Conservation (phyloP, 2,113 vertebrate species). For the Australoheros scitulus region DNA sequence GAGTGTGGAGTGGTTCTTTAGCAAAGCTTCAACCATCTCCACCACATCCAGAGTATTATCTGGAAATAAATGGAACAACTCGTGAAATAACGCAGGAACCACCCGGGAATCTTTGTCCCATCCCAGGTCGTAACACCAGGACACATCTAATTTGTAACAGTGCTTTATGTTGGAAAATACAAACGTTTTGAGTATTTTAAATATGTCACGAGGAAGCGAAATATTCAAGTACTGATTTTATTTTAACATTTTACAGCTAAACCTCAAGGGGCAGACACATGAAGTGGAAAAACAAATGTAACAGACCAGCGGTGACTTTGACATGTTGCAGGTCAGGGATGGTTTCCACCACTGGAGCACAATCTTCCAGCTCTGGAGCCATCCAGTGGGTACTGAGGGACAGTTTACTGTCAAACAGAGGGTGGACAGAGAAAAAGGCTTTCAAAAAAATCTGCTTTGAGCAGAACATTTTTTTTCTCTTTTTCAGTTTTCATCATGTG, state of each 20-base stretch:
- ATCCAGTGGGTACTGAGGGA: constrained; percentile 77
- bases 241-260: background rate
- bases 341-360: constrained; percentile 76
- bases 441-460: background rate
- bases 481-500: background rate
- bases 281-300: background rate
- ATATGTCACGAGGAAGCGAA: too few relatives aligned
- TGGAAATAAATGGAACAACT: constrained; percentile 27
- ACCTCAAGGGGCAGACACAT: background rate
- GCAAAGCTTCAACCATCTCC: constrained; percentile 68
- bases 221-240: too few relatives aligned
- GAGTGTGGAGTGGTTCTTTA: constrained; percentile 54
- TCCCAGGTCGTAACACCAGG: background rate
- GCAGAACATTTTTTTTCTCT: background rate
- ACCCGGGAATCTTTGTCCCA: background rate
- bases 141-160: background rate
- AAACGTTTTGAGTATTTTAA: background rate
- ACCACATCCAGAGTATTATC: constrained; percentile 74
- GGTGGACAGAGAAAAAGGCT: background rate
- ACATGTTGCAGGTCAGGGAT: constrained; percentile 77
- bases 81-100: background rate
- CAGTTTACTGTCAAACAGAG: constrained; percentile 63
- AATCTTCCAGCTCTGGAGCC: constrained; percentile 74
- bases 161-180: background rate
- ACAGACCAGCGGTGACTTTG: constrained; percentile 81